Base-by-base conservation (phyloP, 2,113 vertebrate genomes). In the Chaenocephalus aceratus region DNA sequence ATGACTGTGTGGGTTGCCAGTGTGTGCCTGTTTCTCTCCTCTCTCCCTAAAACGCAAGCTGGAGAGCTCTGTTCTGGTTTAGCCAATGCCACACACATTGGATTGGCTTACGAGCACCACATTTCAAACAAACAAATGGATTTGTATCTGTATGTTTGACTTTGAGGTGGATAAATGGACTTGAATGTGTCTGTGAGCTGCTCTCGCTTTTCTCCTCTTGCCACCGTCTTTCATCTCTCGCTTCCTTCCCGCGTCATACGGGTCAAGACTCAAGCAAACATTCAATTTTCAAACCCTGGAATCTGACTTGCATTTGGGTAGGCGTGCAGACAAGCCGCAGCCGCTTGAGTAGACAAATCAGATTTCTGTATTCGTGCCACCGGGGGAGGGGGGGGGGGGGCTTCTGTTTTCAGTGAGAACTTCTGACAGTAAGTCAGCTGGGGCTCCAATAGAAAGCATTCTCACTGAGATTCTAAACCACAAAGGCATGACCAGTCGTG, bases 371-470 rank as follows among this genome's bases (percentile, higher is more conserved):
- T 78, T 75, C 56, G 52, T 30, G 52, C 63, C 78, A 81, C 63
- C 3, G 10, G 72, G 77, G 36, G 36, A 21, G 21, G 21, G 26
- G 26, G 26, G 21, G 26, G 26, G 26, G 77, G 70, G 61, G 34
- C 73, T 56, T 78, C 56, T 77, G 76, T 81, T 79, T 85, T 77
- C 79, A 61, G 82, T 88, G 89, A 82, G 88, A 89, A 80, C 72
- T 44, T 86, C 67, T 81, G 67, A 79, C 77, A 63, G 67, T 72
- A 48, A 84, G 80, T 77, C 88, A 88, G 83, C 86, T 88, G 90
- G 79, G 0, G 61, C 75, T 34, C 44, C 78, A 46, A 56, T 66
- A 60, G 30, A 85, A 85, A 76, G 87, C 77, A 11, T 75, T 90
- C 80, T 77, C 48, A 59, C 69, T 5, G 68, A 63, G 77, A 79